Percentiles rank a stretch among this genome's conserved stretches.
phyloP scores from a whole-genome alignment of 2,888 invertebrate species.

The Erebia palarica region DNA sequence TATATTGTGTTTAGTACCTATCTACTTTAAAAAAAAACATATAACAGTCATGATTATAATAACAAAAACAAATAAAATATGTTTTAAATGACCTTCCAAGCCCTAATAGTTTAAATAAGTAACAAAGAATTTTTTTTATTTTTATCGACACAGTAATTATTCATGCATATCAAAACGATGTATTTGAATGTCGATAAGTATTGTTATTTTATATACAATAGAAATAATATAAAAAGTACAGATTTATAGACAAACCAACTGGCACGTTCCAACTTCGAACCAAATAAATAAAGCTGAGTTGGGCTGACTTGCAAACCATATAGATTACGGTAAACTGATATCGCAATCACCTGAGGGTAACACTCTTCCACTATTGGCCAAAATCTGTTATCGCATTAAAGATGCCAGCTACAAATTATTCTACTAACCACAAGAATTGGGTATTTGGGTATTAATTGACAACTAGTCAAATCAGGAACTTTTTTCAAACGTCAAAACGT shows the following conservation, averaged over 20 bases:
- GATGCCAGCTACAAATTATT: too few relatives aligned
- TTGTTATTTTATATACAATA: conserved; percentile 2
- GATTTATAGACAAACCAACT: background rate
- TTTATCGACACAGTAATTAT: background rate
- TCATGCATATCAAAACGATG: conserved; percentile 11
- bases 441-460: too few relatives aligned
- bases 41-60: too few relatives aligned
- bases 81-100: background rate
- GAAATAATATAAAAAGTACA: background rate
- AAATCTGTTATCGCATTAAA: too few relatives aligned
- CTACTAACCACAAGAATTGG: too few relatives aligned
- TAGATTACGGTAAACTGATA: too few relatives aligned
- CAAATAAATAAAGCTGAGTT: background rate
- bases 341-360: too few relatives aligned
- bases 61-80: background rate
- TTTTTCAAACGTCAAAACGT: too few relatives aligned
- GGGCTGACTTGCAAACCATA: background rate
- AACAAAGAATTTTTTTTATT: background rate
- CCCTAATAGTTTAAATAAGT: background rate
- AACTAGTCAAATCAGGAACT: too few relatives aligned
- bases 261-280: background rate
- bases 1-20: too few relatives aligned
- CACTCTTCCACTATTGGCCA: too few relatives aligned
- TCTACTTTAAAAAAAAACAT: too few relatives aligned
- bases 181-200: conserved; percentile 13